These are phyloP conservation scores for Rotaria macrura DNA, from an alignment of 2,888 invertebrate species.

Conservation along the genomic window DNA sequence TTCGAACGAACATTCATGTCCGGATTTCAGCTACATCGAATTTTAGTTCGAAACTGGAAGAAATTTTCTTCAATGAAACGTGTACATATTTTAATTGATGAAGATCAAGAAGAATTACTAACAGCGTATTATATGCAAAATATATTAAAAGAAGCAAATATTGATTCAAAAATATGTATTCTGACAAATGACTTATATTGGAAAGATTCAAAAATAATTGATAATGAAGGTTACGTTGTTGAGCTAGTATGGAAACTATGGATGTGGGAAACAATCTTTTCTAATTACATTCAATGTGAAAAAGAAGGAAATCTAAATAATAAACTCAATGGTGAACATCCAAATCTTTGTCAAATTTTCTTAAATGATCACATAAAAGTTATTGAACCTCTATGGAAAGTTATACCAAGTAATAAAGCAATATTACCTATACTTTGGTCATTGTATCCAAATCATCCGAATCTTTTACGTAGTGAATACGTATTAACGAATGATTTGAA, in stretches of 20 bases:
- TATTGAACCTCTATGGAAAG: conserved; percentile 1
- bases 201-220: neutral
- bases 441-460: conserved; percentile 4
- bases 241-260: conserved; percentile 4
- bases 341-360: neutral
- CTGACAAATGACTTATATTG: neutral
- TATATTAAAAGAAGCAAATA: neutral
- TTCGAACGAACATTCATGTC: neutral
- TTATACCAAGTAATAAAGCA: neutral
- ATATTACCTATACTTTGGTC: neutral
- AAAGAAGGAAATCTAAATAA: neutral
- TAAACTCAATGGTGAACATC: neutral
- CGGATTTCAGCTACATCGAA: neutral
- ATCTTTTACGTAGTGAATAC: neutral
- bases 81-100: neutral
- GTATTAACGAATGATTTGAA: neutral
- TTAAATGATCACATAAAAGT: neutral
- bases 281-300: neutral
- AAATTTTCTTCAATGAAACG: neutral
- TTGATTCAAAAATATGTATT: neutral
- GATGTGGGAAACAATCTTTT: conserved; percentile 2
- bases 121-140: neutral
- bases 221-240: neutral
- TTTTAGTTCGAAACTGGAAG: neutral
- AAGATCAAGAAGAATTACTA: neutral